Conservation (phyloP, 2,888 invertebrate genomes). For the Parthenolecanium corni region DNA sequence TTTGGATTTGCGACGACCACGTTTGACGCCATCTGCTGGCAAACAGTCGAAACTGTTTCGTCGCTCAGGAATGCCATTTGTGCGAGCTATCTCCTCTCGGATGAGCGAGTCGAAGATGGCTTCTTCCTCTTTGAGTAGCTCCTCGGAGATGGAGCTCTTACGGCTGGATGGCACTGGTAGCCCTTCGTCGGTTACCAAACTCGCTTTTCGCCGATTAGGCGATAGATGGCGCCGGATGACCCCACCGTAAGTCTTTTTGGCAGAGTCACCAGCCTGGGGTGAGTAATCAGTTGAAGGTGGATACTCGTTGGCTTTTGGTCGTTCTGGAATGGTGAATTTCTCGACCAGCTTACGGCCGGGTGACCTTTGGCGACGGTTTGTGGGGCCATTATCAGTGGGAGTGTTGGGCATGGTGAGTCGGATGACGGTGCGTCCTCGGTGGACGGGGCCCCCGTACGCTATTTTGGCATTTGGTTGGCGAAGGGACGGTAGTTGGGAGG, state of each 20-base stretch:
- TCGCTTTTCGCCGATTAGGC: conserved; percentile 31
- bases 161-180: conserved; percentile 37
- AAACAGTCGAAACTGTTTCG: conserved; percentile 12
- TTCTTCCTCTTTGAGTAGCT: conserved; percentile 34
- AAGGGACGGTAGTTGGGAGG: conserved; percentile 32
- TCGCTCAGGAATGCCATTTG: conserved; percentile 8
- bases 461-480: neutral
- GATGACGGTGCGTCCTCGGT: conserved; percentile 61
- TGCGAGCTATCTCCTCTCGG: conserved; percentile 33
- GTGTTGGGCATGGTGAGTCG: conserved; percentile 57
- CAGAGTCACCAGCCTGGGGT: conserved; percentile 31
- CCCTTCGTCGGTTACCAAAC: conserved; percentile 31
- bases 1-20: conserved; percentile 1
- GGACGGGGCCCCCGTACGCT: conserved; percentile 40
- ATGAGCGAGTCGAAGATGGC: conserved; percentile 33
- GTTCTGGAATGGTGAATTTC: conserved; percentile 56
- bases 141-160: conserved; percentile 36
- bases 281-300: no score
- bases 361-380: conserved; percentile 45
- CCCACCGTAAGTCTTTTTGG: conserved; percentile 33
- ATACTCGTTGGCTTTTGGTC: neutral
- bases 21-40: neutral
- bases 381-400: conserved; percentile 40
- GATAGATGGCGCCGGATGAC: conserved; percentile 33
- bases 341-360: conserved; percentile 64